Percentiles rank a stretch among this genome's conserved stretches.
phyloP scores from a whole-genome alignment of 2,113 vertebrate genomes.

The Abramis brama region DNA sequence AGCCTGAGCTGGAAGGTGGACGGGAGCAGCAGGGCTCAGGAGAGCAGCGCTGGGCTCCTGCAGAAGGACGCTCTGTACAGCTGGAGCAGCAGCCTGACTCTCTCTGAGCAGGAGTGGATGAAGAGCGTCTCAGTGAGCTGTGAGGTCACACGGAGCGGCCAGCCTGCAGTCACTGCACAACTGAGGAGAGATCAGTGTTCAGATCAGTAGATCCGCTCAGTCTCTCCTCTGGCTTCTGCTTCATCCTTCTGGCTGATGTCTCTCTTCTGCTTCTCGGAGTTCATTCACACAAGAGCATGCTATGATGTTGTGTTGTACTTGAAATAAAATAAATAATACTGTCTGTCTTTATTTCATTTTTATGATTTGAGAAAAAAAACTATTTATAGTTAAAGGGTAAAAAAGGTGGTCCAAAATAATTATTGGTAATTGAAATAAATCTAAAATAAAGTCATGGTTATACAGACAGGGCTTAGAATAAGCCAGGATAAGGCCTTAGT shows the following conservation, averaged over 20 bases:
- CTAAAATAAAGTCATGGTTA: no score
- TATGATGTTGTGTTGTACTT: background rate
- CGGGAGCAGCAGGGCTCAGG: slow-evolving; percentile 43
- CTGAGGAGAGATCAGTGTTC: slow-evolving; percentile 58
- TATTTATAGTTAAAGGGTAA: no score
- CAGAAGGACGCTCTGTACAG: slow-evolving; percentile 43
- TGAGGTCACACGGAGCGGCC: slow-evolving; percentile 59
- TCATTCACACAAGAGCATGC: background rate
- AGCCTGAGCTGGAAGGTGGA: slow-evolving; percentile 61
- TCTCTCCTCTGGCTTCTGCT: background rate
- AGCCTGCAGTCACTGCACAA: slow-evolving; percentile 55
- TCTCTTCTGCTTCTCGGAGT: background rate
- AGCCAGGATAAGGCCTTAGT: no score
- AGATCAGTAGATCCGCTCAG: slow-evolving; percentile 44
- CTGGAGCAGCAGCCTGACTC: slow-evolving; percentile 56
- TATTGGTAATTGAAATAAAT: no score
- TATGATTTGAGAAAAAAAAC: background rate
- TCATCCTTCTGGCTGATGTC: background rate
- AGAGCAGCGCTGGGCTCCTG: slow-evolving; percentile 45
- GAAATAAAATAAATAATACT: background rate
- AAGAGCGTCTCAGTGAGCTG: slow-evolving; percentile 57
- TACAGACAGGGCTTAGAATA: no score
- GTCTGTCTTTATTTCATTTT: background rate
- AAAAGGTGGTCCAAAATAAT: no score
- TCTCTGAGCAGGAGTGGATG: slow-evolving; percentile 59